Conservation (phyloP, 2,888 invertebrate genomes). For the Thera obeliscata region DNA sequence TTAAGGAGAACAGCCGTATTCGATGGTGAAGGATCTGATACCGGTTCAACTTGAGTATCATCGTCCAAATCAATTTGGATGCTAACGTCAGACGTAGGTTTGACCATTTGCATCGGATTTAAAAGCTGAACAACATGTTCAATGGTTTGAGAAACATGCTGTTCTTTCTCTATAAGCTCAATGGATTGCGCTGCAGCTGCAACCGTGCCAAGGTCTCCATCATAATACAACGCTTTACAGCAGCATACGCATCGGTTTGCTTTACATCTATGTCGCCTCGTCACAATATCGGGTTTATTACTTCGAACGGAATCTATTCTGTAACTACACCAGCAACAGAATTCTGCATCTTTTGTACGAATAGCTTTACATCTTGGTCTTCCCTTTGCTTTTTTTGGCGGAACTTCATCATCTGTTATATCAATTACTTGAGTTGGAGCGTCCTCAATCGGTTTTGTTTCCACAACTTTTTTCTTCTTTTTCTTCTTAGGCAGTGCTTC, state of each 20-base stretch:
- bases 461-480: constrained; percentile 20
- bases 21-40: not conserved
- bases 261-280: constrained; percentile 44
- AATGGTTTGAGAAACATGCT: constrained; percentile 24
- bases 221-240: constrained; percentile 45
- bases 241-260: constrained; percentile 52
- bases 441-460: not conserved
- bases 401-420: constrained; percentile 25
- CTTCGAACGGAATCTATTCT: constrained; percentile 33
- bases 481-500: constrained; percentile 6
- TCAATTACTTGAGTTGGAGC: constrained; percentile 20
- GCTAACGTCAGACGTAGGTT: constrained; percentile 4
- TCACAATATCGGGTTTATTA: constrained; percentile 8
- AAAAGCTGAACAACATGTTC: constrained; percentile 25
- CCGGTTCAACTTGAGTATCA: constrained; percentile 9
- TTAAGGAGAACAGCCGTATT: constrained; percentile 9
- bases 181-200: not conserved
- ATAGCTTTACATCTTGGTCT: not conserved
- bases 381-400: constrained; percentile 2
- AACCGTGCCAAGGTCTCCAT: not conserved
- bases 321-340: constrained; percentile 63
- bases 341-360: constrained; percentile 25
- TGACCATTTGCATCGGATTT: not conserved
- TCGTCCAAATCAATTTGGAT: constrained; percentile 17
- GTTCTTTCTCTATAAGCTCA: not conserved